Evolutionary conservation across 2,797 vertebrate species (phyloP), one percentile per base, ranked within the genome.

Genomic region (Chiloscyllium punctatum): DNA sequence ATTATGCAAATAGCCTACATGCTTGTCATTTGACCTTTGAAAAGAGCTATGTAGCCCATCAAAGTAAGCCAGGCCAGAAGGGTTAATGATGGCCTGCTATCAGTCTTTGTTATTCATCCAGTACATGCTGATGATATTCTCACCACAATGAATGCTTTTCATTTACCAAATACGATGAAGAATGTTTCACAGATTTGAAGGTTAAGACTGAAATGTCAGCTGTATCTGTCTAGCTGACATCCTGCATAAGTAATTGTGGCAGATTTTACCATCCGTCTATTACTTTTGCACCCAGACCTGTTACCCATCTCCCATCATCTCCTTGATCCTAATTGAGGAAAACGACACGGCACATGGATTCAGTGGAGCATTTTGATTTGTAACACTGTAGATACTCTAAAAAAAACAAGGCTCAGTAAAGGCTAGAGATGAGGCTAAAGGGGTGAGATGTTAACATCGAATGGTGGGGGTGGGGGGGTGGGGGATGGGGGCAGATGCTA

Each of bases 161-260:
- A 71, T 69, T 71, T 27, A n/a, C 71, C 71, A 95, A 74, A 71
- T 91, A 37, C 68, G 42, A 4, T 53, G 94, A 94, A 57, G 48
- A 74, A 53, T 95, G 71, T 77, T 77, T 95, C 33, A 57, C 94
- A 95, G 94, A 72, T 95, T 77, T 77, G 94, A 95, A 95, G 71
- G 94, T 95, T 95, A 77, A 71, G 11, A 94, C 68, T 51, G 94
- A 94, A 95, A 95, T 92, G 96, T 95, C 66, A 92, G 71, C 79
- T 66, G 66, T 95, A 87, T 96, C 95, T 95, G 94, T 77, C 95
- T 95, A 94, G 69, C 66, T 96, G 84, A 91, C 90, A 96, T 86
- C 33, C 95, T 96, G 92, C 88, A 96, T 96, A 95, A 96, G 84
- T 96, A 84, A 95, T 37, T 91, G 57, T 9, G 77, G n/a, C 95